Base-by-base conservation (phyloP, 2,113 vertebrate species). In the Phalacrocorax aristotelis region DNA sequence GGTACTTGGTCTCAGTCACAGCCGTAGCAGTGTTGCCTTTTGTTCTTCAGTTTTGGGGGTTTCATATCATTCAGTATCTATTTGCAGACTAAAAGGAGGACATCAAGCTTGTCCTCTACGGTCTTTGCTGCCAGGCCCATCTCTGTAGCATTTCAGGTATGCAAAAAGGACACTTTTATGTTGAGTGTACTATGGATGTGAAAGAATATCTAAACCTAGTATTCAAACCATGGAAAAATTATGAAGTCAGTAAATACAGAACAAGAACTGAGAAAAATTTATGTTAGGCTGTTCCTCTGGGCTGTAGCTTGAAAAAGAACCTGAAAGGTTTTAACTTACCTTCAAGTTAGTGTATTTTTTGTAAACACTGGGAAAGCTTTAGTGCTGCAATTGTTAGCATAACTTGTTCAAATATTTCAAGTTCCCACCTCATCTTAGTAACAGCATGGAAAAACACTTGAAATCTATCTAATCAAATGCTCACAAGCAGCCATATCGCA, bases 371-470 rank as follows among this genome's bases (percentile, higher is more conserved):
- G 34, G 55, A 68, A 44, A 72, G 23, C 32, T 34, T 42, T 19
- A 54, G 17, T 11, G n/a, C 82, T 69, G 52, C 22, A 23, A 4
- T 7, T 46, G 49, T 65, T 16, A 65, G 44, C 36, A 9, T 27
- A 26, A 68, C 42, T 46, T 36, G 20, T 34, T 57, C 51, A 75
- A 66, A 15, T 40, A 89, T 62, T 74, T 89, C 87, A 71, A 78
- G 52, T 44, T 83, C 57, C 54, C 78, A 83, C 46, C 61, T 90
- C 3, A 0, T 29, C 19, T 76, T 26, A 32, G 19, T 38, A 87
- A 54, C 11, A 51, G 54, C 92, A 62, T 16, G 71, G 78, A 91
- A 92, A 93, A 92, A 14, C 66, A 87, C 62, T 79, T 79, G 58
- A 27, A 46, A 55, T 55, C 57, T 72, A 2, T 82, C 70, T 93